A percentile compares a stretch with the other conserved stretches of the same genome.
Evolutionary conservation across 2,797 vertebrate species (phyloP).

Genomic region (Cryptoprocta ferox): DNA sequence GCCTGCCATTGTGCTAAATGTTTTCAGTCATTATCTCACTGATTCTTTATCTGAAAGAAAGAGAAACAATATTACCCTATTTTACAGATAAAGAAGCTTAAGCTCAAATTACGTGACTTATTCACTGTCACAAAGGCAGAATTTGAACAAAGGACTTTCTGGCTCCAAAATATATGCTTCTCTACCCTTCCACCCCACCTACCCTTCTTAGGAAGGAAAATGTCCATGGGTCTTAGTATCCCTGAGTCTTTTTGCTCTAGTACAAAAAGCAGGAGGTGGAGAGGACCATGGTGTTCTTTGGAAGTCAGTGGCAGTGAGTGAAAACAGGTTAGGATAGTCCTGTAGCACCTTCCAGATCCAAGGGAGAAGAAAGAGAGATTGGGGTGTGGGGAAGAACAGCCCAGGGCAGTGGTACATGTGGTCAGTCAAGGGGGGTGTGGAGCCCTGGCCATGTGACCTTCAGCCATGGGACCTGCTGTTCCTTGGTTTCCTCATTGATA

Average conservation of each 20-base stretch:
- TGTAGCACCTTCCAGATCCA: neutral
- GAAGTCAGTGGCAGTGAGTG: neutral
- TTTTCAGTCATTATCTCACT: neutral
- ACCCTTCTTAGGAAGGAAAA: neutral
- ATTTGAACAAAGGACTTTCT: neutral
- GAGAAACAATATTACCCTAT: neutral
- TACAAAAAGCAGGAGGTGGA: neutral
- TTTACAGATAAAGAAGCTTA: neutral
- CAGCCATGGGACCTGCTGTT: too few relatives aligned
- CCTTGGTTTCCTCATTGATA: neutral
- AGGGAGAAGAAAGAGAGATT: neutral
- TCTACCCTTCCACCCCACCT: rapidly evolving
- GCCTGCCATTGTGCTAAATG: neutral
- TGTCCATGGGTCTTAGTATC: too few relatives aligned
- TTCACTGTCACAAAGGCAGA: neutral
- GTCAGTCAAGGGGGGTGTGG: neutral
- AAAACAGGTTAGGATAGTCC: neutral
- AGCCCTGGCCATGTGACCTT: too few relatives aligned
- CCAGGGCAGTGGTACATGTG: neutral
- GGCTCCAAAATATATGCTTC: neutral
- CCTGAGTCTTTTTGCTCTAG: neutral
- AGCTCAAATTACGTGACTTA: neutral
- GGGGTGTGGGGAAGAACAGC: neutral
- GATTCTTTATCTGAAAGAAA: neutral
- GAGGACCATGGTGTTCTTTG: neutral